Evolutionary conservation across 2,888 invertebrate genomes (phyloP).

Genomic region (Bruchidius siliquastri): DNA sequence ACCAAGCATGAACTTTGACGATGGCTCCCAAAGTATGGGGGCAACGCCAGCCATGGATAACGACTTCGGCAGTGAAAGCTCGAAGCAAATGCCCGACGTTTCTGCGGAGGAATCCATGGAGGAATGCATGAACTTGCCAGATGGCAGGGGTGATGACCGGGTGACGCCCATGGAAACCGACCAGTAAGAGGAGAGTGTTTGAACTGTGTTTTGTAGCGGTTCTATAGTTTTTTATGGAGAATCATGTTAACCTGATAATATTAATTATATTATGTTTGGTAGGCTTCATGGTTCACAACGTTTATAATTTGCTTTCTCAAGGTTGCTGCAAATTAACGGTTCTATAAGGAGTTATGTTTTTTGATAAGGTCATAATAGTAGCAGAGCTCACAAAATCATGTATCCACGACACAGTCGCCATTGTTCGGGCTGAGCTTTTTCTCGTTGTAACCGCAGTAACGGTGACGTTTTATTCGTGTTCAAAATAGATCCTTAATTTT

Average conservation of each 20-base stretch:
- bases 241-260: no score
- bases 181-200: background rate
- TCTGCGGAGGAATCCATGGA: background rate
- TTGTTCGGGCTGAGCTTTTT: no score
- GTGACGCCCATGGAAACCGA: constrained; percentile 21
- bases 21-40: constrained; percentile 1
- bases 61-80: constrained; percentile 7
- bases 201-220: background rate
- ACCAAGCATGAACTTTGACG: background rate
- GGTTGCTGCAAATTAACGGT: background rate
- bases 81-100: constrained; percentile 2
- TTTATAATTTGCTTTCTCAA: no score
- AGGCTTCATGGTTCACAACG: background rate
- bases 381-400: no score
- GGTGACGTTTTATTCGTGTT: no score
- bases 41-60: constrained; percentile 10
- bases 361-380: no score
- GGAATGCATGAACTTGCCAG: constrained; percentile 13
- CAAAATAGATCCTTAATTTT: no score
- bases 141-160: constrained; percentile 7
- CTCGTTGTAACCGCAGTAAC: no score
- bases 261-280: no score
- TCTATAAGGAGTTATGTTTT: no score
- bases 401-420: no score
- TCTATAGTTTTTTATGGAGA: background rate